Conservation (phyloP, 92 coral and sea anemone genomes). For the Umimayanthus chanpuru region DNA sequence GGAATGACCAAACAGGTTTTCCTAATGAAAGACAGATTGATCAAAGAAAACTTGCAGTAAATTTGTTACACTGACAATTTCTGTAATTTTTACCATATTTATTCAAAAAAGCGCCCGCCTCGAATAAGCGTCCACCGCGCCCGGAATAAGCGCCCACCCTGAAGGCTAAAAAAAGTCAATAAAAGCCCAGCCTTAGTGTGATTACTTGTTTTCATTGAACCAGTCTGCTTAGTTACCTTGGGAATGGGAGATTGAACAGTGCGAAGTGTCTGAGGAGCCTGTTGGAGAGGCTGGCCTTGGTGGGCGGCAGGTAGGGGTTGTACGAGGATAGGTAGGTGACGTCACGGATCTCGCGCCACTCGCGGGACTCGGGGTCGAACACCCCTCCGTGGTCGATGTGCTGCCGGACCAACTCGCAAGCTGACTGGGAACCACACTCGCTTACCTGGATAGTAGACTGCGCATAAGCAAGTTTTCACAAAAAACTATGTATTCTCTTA, state of each 20-base stretch:
- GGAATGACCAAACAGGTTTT: too few species aligned
- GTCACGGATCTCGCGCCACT: slow-evolving; percentile 94
- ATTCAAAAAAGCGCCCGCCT: too few species aligned
- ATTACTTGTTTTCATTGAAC: too few species aligned
- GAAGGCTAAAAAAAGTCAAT: too few species aligned
- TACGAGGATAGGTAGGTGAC: slow-evolving; percentile 93
- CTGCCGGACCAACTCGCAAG: slow-evolving; percentile 93
- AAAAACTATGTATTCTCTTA: too few species aligned
- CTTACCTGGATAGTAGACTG: slow-evolving; percentile 53
- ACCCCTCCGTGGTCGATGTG: slow-evolving; percentile 99
- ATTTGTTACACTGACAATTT: too few species aligned
- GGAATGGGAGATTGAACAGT: slow-evolving; percentile 87
- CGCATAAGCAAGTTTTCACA: neutral
- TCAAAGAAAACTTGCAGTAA: too few species aligned
- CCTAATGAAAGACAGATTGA: too few species aligned
- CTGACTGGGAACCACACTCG: slow-evolving; percentile 82
- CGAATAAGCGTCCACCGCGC: too few species aligned
- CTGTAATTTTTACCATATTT: too few species aligned
- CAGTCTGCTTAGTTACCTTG: slow-evolving; percentile 64
- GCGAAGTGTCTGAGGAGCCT: slow-evolving; percentile 95
- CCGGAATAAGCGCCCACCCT: too few species aligned
- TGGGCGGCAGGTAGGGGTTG: slow-evolving; percentile 89
- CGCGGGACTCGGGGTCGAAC: slow-evolving; percentile 89
- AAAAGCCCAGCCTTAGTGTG: too few species aligned
- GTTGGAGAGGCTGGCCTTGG: slow-evolving; percentile 82